These are phyloP conservation scores for Megalopta genalis DNA, from an alignment of 1,140 invertebrate species.

Conservation along the genomic window DNA sequence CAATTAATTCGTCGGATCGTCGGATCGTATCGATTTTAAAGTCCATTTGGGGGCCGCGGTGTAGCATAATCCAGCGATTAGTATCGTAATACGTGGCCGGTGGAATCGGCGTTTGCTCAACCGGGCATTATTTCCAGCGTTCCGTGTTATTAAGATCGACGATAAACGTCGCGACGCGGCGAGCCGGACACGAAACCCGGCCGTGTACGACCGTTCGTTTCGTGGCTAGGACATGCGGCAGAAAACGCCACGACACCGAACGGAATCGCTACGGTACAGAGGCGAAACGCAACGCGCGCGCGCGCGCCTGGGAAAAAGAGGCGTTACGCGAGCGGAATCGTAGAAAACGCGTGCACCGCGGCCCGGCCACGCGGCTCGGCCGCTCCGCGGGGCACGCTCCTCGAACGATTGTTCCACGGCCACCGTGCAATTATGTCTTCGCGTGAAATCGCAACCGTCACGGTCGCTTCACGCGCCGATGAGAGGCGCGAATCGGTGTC, in stretches of 20 bases:
- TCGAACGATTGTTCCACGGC: constrained; percentile 6
- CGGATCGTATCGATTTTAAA: constrained; percentile 34
- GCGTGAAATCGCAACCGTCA: constrained; percentile 15
- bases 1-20: constrained; percentile 25
- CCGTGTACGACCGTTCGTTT: background rate
- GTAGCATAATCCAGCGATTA: constrained; percentile 46
- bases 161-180: constrained; percentile 33
- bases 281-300: too few relatives aligned
- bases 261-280: too few relatives aligned
- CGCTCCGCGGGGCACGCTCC: constrained; percentile 1
- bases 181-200: constrained; percentile 1
- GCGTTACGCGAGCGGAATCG: too few relatives aligned
- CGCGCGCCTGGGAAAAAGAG: too few relatives aligned
- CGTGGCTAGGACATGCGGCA: background rate
- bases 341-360: too few relatives aligned
- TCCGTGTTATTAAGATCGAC: constrained; percentile 47
- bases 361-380: too few relatives aligned
- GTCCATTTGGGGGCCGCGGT: constrained; percentile 18
- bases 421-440: constrained; percentile 43
- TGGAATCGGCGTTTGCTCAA: constrained; percentile 44
- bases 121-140: constrained; percentile 43
- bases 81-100: constrained; percentile 40
- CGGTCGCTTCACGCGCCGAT: constrained; percentile 9
- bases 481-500: constrained; percentile 29
- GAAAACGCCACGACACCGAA: background rate